Base-by-base conservation (phyloP, 2,113 vertebrate species). In the Thamnophis sirtalis region DNA sequence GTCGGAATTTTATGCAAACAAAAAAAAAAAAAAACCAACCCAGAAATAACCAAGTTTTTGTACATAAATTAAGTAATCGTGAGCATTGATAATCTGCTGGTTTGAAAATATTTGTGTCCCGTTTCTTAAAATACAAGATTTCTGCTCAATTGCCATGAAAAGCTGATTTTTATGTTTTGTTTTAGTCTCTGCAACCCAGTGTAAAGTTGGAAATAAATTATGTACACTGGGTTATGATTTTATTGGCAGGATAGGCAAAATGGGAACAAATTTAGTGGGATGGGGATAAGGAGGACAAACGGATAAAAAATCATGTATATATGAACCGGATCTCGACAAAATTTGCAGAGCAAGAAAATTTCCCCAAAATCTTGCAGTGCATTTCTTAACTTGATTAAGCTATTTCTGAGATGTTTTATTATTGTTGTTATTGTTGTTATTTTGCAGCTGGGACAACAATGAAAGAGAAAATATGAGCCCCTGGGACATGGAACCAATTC, bases 401-500 rank as follows among this genome's bases (percentile, higher is more conserved):
- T 43, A 38, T 80, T 80, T 80, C 68, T 80, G 68, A 38, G 33
- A n/a, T 68, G 63, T 68, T 63, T 68, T 68, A 68, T 33, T 68
- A 13, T 13, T n/a, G 28, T 68, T 68, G 63, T 89, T 92, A 2
- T 92, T 93, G 4, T 89, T 63, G 94, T 92, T 5, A 63, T 73
- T 96, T 93, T 90, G 96, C 95, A 99, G 99, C 96, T 99, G 99
- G 99, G 99, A 99, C 97, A 99, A 99, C 94, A 98, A 98, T 50
- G 99, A 99, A 94, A 97, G 97, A 94, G 99, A 99, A 96, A 99
- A 98, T 93, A 98, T 99, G 99, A 99, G 99, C 96, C 99, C 99
- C 0, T 99, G 99, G 99, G 99, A 99, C 97, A 99, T 99, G 98
- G 99, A 99, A 86, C 98, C 98, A 2, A 99, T 99, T 97, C 98